Base-by-base conservation (phyloP, 2,797 vertebrate genomes). In the Hoplostethus mediterraneus region DNA sequence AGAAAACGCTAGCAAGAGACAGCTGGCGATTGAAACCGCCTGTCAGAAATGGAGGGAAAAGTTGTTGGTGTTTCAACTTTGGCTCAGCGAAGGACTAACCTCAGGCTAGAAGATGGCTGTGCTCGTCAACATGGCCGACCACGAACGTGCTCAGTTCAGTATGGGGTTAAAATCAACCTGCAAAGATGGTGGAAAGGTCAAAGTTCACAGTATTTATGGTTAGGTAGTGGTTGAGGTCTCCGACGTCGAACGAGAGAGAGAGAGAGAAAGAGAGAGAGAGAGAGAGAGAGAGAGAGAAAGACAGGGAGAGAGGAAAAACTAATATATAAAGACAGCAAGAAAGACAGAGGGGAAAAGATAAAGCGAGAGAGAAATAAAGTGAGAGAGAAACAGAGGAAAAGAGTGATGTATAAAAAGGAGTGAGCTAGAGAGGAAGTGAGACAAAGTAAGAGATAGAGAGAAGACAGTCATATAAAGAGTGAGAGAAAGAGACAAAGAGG, bases 161-260 rank as follows among this genome's bases (percentile, higher is more conserved):
- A 1, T 2, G 6, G 5, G 28, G 11, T 2, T 45, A 6, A n/a
- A 51, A 42, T 44, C 6, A 21, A 30, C 12, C 13, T 8, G 48
- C 9, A 48, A 25, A 61, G 14, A 44, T 33, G 44, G 14, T 0
- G 28, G 2, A 44, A 42, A 67, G 55, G 55, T 70, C 21, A 42
- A 42, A 68, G 60, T 7, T 85, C 79, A 73, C 48, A 66, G 71
- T 48, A 7, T 16, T 56, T 63, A 40, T 42, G 69, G 53, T 16
- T 44, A 2, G 10, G 47, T 36, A 75, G 75, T 5, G 70, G 51
- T 6, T 47, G 72, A 85, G 80, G 80, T 80, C 62, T 84, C 75
- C 51, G 48, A 44, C 56, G 21, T 21, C 10, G 33, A 63, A 48
- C 21, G 28, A 31, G 2, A 33, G 55, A 44, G 13, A 61, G 6